phyloP scores from a whole-genome alignment of 2,888 invertebrate genomes.

The Notodonta dromedarius region DNA sequence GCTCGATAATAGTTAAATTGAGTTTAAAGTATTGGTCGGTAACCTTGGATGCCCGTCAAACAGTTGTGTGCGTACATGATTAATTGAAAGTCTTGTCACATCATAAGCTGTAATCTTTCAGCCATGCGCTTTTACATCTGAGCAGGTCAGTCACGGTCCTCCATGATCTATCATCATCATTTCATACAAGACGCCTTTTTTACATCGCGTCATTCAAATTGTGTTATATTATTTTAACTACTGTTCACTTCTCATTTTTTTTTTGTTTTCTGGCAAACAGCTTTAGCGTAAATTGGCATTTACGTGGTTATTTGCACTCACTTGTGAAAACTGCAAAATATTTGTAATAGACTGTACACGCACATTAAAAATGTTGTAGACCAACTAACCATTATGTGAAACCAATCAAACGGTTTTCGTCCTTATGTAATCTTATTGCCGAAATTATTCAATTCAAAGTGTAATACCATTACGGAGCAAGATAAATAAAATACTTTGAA shows the following conservation, averaged over 20 bases:
- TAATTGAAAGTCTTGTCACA: conserved; percentile 63
- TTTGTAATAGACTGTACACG: conserved; percentile 25
- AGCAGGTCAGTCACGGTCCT: conserved; percentile 43
- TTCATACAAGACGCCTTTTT: conserved; percentile 41
- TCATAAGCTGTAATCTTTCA: conserved; percentile 63
- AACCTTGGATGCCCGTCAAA: conserved; percentile 60
- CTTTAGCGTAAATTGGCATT: conserved; percentile 51
- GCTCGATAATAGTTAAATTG: conserved; percentile 12
- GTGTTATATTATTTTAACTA: conserved; percentile 53
- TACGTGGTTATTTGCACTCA: conserved; percentile 48
- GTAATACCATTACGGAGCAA: neutral
- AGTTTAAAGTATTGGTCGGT: conserved; percentile 62
- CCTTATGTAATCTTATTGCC: conserved; percentile 1
- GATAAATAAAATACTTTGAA: neutral
- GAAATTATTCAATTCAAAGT: neutral
- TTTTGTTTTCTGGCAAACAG: conserved; percentile 45
- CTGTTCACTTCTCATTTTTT: conserved; percentile 57
- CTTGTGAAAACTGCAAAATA: conserved; percentile 36
- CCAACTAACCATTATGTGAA: conserved; percentile 15
- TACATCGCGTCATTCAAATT: conserved; percentile 46
- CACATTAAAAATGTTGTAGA: conserved; percentile 38
- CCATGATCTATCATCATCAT: conserved; percentile 45
- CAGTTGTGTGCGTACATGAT: conserved; percentile 66
- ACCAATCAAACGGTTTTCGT: conserved; percentile 12
- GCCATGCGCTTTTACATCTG: conserved; percentile 59